phyloP scores from a whole-genome alignment of 2,888 invertebrate genomes.

The Heliconius cydno region DNA sequence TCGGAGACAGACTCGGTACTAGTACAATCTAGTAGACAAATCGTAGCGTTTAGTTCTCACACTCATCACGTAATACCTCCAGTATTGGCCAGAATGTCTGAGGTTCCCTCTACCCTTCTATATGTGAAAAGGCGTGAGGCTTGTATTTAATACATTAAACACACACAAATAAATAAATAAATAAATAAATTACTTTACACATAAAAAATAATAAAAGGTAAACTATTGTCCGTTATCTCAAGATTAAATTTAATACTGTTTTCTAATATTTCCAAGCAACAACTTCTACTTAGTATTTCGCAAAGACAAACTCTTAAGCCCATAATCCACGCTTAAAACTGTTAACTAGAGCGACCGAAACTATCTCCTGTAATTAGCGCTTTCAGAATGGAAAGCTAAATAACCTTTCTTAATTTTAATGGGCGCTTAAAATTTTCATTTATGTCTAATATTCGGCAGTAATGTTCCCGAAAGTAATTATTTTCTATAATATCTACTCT shows the following conservation, averaged over 20 bases:
- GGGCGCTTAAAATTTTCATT: neutral
- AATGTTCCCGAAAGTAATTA: neutral
- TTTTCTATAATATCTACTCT: neutral
- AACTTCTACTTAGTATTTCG: constrained; percentile 1
- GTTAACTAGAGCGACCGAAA: constrained; percentile 37
- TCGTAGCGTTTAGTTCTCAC: too few relatives aligned
- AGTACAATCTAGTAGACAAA: too few relatives aligned
- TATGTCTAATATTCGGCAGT: neutral
- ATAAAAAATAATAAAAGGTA: neutral
- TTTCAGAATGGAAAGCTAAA: constrained; percentile 16
- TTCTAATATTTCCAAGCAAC: constrained; percentile 8
- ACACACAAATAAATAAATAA: too few relatives aligned
- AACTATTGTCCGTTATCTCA: neutral
- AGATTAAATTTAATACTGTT: constrained; percentile 12
- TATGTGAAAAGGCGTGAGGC: too few relatives aligned
- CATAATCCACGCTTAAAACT: constrained; percentile 37
- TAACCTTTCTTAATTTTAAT: constrained; percentile 24
- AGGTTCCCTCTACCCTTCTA: too few relatives aligned
- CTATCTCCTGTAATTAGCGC: constrained; percentile 37
- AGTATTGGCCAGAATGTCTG: too few relatives aligned
- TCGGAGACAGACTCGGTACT: neutral
- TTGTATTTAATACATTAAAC: too few relatives aligned
- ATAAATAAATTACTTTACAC: too few relatives aligned
- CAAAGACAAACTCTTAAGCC: constrained; percentile 11
- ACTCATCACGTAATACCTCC: fast-evolving